Percentiles rank a stretch among this genome's conserved stretches.
Evolutionary conservation across 1,140 invertebrate species (phyloP).

Genomic region (Tetragonula clypearis): DNA sequence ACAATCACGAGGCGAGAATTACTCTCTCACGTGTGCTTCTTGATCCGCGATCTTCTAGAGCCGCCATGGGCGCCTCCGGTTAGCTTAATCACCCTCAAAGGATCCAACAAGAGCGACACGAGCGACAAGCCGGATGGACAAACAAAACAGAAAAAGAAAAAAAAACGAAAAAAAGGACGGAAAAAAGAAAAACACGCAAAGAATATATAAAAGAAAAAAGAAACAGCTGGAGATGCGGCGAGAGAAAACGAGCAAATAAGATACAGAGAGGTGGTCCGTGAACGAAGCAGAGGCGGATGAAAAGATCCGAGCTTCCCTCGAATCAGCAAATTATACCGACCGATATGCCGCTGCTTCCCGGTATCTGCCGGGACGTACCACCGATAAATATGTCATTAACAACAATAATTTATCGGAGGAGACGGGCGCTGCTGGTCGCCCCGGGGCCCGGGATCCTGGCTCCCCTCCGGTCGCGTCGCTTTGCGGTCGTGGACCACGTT

Average conservation of each 20-base stretch:
- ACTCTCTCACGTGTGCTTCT: not conserved
- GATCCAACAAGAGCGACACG: conserved; percentile 6
- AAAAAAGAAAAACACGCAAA: not conserved
- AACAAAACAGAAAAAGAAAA: no score
- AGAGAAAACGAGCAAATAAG: conserved; percentile 10
- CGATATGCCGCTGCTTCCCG: conserved; percentile 43
- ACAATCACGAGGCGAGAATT: conserved; percentile 18
- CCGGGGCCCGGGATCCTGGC: conserved; percentile 8
- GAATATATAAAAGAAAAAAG: conserved; percentile 15
- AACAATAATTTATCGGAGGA: conserved; percentile 70
- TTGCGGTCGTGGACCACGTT: not conserved
- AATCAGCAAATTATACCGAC: conserved; percentile 69
- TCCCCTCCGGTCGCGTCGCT: not conserved
- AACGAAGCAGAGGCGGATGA: not conserved
- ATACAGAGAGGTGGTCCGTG: not conserved
- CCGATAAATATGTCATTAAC: conserved; percentile 74
- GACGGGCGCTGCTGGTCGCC: conserved; percentile 49
- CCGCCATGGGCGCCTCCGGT: conserved; percentile 33
- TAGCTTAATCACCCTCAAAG: conserved; percentile 33
- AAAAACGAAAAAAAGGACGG: not conserved
- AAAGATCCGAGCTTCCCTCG: conserved; percentile 57
- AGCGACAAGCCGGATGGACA: not conserved
- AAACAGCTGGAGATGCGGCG: not conserved
- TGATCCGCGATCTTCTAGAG: conserved; percentile 25
- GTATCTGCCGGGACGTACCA: conserved; percentile 41